phyloP scores from a whole-genome alignment of 2,888 invertebrate species.

The Arge pagana region DNA sequence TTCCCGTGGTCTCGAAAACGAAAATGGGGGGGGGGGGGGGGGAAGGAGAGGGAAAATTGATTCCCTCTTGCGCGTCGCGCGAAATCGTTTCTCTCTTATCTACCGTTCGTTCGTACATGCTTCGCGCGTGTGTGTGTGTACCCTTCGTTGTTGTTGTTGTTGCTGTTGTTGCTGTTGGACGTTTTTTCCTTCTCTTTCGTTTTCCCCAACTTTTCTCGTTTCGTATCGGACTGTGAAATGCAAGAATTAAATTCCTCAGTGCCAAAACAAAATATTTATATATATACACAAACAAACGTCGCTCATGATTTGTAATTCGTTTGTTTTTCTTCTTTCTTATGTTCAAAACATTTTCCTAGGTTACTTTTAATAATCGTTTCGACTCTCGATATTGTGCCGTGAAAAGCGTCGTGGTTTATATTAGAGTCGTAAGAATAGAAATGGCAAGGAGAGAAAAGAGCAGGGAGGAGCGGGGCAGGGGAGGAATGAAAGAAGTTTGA shows the following conservation, averaged over 20 bases:
- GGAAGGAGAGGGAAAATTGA: no score
- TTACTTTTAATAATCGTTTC: no score
- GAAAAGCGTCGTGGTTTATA: slow-evolving; percentile 30
- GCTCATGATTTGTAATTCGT: slow-evolving; percentile 35
- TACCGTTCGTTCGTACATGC: slow-evolving; percentile 23
- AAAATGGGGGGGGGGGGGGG: no score
- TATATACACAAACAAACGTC: slow-evolving; percentile 30
- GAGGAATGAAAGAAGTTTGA: slow-evolving; percentile 5
- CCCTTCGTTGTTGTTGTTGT: slow-evolving; percentile 20
- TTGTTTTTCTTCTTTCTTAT: no score
- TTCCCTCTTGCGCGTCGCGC: no score
- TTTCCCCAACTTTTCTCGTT: slow-evolving; percentile 17
- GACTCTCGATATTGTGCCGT: slow-evolving; percentile 32
- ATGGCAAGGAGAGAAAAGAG: background rate
- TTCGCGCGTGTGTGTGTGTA: slow-evolving; percentile 28
- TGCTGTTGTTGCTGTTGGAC: slow-evolving; percentile 14
- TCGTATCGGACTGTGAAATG: slow-evolving; percentile 25
- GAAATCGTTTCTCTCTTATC: slow-evolving; percentile 17
- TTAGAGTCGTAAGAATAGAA: slow-evolving; percentile 21
- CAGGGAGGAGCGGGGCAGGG: background rate
- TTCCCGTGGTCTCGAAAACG: no score
- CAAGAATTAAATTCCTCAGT: slow-evolving; percentile 48
- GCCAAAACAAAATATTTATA: slow-evolving; percentile 43
- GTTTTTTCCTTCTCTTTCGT: slow-evolving; percentile 9
- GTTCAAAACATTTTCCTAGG: no score